These are phyloP conservation scores for Lasioglossum pauxillum DNA, from an alignment of 2,888 invertebrate species.

Conservation along the genomic window DNA sequence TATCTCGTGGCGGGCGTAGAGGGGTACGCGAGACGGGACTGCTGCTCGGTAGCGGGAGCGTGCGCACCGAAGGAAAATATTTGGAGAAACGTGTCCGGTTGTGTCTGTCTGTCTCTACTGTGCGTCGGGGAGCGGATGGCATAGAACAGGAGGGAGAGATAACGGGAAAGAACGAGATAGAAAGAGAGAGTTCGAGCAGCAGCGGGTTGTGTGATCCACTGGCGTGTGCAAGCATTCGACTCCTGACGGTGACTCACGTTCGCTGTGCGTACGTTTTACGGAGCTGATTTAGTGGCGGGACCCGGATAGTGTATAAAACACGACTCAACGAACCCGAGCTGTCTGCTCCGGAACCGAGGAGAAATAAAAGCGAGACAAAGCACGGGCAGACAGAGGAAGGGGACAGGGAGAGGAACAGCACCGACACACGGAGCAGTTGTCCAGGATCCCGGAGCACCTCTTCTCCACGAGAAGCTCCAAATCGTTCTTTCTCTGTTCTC, in stretches of 20 bases:
- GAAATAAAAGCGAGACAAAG: conserved; percentile 9
- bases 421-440: neutral
- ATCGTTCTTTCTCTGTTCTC: neutral
- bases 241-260: conserved; percentile 47
- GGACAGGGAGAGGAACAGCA: neutral
- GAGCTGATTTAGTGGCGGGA: conserved; percentile 62
- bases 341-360: conserved; percentile 15
- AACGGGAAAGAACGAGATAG: neutral
- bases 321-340: neutral
- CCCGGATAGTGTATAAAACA: conserved; percentile 34
- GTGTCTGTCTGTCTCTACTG: conserved; percentile 23
- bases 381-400: neutral
- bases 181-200: neutral
- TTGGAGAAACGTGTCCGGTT: conserved; percentile 39
- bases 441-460: neutral
- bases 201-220: conserved; percentile 43
- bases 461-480: neutral
- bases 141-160: neutral
- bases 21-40: conserved; percentile 14
- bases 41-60: conserved; percentile 24
- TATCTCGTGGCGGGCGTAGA: neutral
- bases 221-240: conserved; percentile 46
- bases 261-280: conserved; percentile 54
- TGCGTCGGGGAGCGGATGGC: conserved; percentile 11
- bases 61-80: conserved; percentile 46